Percentiles rank a stretch among this genome's conserved stretches.
Evolutionary conservation across 1,140 invertebrate genomes (phyloP).

Genomic region (Elymnias hypermnestra): DNA sequence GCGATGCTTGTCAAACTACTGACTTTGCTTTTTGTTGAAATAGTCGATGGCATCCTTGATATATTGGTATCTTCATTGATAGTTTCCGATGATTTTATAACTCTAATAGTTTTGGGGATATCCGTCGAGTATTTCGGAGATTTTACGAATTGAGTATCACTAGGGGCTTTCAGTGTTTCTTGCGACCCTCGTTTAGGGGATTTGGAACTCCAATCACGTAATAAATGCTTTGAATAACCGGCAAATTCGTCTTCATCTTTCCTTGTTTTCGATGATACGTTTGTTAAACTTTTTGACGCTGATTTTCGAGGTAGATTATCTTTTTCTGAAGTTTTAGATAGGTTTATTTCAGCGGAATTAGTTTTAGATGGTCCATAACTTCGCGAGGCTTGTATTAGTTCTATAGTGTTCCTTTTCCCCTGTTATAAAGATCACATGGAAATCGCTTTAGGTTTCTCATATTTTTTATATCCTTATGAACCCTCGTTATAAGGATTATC

Average conservation of each 20-base stretch:
- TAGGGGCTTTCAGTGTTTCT: background rate
- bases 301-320: background rate
- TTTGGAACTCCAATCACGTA: background rate
- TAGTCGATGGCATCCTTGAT: background rate
- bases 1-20: background rate
- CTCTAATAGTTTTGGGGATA: background rate
- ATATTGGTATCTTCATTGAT: background rate
- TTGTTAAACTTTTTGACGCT: conserved; percentile 5
- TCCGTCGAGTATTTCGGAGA: background rate
- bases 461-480: too few relatives aligned
- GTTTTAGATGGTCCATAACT: background rate
- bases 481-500: too few relatives aligned
- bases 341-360: background rate
- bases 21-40: background rate
- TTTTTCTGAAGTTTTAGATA: background rate
- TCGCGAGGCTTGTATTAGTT: background rate
- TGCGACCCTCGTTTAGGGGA: conserved; percentile 1
- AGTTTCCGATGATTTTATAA: background rate
- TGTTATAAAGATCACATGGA: too few relatives aligned
- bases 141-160: background rate
- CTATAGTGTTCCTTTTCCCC: background rate
- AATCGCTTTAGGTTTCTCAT: too few relatives aligned
- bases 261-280: too few relatives aligned
- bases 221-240: conserved; percentile 1
- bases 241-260: background rate